A percentile compares a stretch with the other conserved stretches of the same genome.
Evolutionary conservation across 1,140 invertebrate species (phyloP).

Genomic region (Drosophila gunungcola): DNA sequence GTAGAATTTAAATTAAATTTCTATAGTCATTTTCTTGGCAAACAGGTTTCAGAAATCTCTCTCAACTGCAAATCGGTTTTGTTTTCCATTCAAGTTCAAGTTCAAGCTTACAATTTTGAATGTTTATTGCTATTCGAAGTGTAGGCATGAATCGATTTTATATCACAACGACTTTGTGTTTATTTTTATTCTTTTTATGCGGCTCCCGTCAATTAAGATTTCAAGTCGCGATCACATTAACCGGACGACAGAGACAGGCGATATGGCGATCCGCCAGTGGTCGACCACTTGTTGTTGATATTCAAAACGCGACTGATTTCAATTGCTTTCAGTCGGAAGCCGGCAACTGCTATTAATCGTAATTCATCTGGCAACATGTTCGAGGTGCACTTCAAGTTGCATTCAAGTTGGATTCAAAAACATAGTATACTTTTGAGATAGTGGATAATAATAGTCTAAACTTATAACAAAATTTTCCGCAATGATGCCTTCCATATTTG

Average conservation of each 20-base stretch:
- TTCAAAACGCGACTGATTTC: slow-evolving; percentile 50
- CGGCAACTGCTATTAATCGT: slow-evolving; percentile 45
- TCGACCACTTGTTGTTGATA: slow-evolving; percentile 38
- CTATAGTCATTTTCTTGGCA: not conserved
- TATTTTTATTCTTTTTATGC: slow-evolving; percentile 28
- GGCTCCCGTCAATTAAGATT: slow-evolving; percentile 37
- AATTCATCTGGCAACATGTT: slow-evolving; percentile 46
- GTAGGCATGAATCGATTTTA: slow-evolving; percentile 19
- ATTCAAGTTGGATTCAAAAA: not conserved
- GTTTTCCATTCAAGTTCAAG: slow-evolving; percentile 13
- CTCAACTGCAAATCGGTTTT: not conserved
- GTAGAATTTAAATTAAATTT: not conserved
- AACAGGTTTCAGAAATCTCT: slow-evolving; percentile 11
- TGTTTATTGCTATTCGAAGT: slow-evolving; percentile 9
- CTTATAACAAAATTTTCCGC: not conserved
- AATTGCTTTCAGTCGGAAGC: slow-evolving; percentile 31
- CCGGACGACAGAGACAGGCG: not conserved
- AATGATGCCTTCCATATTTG: not conserved
- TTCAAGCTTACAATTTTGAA: slow-evolving; percentile 6
- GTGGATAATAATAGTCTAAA: not conserved
- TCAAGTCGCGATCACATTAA: slow-evolving; percentile 26
- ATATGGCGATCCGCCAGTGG: not conserved
- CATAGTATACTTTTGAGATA: slow-evolving; percentile 22
- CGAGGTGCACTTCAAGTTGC: slow-evolving; percentile 22
- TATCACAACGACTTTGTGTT: slow-evolving; percentile 22